Evolutionary conservation across 2,113 vertebrate species (phyloP), one percentile per base, ranked within the genome.

Genomic region (Myotis lucifugus): DNA sequence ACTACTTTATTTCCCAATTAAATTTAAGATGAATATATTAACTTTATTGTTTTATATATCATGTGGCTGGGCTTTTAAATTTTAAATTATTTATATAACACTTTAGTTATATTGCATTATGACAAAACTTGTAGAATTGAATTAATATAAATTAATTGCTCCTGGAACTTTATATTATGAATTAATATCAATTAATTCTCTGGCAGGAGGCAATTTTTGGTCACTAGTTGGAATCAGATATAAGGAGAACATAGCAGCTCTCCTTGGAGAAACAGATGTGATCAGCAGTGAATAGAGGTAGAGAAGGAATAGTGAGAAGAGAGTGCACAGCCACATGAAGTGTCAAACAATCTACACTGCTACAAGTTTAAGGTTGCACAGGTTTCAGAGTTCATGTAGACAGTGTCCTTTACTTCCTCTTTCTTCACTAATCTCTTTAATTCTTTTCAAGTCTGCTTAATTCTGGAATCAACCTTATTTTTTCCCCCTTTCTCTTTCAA

Each of bases 1-100:
- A 8, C 32, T 83, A 32, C 40, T 25, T 23, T 67, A 79, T 66
- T 67, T 73, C 18, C 17, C 40, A 83, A 17, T 48, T 88, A 85
- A 18, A 52, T 40, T 93, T 88, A 61, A 25, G 56, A 85, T 56
- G 91, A 85, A 74, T 52, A 29, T 76, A n/a, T 54, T 11, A 29
- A 48, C 19, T 56, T 82, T 21, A 25, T 66, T 69, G 40, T 59
- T 94, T 85, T 48, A 34, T 79, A 83, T 64, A 46, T 27, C 34
- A 37, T 10, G 5, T 79, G 42, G 2, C 34, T 82, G 11, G 18
- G 8, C 48, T 88, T 91, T 61, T 12, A 59, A 77, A 29, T 23
- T 54, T 59, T 86, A 64, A 74, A 21, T 40, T 52, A 0, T 78
- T 74, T 29, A 64, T 5, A 34, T 84, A 67, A 52, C 59, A 48